Evolutionary conservation across 2,797 vertebrate species (phyloP).

Genomic region (Nyctalus aviator): DNA sequence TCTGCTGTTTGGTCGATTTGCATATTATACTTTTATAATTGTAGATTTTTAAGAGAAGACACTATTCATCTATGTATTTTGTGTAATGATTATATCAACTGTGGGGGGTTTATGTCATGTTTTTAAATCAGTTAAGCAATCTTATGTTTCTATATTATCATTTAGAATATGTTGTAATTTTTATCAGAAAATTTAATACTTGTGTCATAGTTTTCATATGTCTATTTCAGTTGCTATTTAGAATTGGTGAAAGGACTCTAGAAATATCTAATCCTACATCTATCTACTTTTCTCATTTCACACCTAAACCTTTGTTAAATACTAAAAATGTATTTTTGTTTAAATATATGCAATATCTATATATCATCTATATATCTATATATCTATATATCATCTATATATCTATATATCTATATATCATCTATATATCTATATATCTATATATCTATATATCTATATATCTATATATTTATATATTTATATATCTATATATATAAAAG

Average conservation of each 20-base stretch:
- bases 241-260: accelerated
- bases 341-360: neutral
- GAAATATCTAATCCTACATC: neutral
- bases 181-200: neutral
- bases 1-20: no score
- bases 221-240: neutral
- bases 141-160: constrained; percentile 61
- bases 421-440: neutral
- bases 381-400: no score
- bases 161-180: constrained; percentile 48
- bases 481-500: no score
- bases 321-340: constrained; percentile 24
- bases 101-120: neutral
- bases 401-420: no score
- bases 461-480: neutral
- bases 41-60: neutral
- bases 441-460: neutral
- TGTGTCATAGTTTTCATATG: neutral
- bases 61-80: neutral
- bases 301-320: neutral
- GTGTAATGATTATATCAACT: neutral
- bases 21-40: no score
- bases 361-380: no score
- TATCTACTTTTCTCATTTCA: neutral
- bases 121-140: constrained; percentile 53